Evolutionary conservation across 2,888 invertebrate species (phyloP).

Genomic region (Nudaria mundana): DNA sequence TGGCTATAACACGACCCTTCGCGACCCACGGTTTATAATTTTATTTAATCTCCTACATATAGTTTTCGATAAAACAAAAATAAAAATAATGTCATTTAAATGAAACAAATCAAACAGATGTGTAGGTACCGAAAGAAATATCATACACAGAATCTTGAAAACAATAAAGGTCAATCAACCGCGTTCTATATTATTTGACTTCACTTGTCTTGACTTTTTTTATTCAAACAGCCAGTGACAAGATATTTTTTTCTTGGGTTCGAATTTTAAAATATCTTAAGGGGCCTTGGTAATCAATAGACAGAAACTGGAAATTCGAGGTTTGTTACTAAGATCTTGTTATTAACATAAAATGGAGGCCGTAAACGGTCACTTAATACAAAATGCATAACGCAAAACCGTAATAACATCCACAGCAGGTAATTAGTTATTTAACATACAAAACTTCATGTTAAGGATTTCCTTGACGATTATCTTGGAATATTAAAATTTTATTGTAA

Average conservation of each 20-base stretch:
- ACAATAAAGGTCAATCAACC: constrained; percentile 1
- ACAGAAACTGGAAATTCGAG: constrained; percentile 55
- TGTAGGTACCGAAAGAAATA: not conserved
- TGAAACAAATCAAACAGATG: not conserved
- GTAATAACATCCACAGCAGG: constrained; percentile 11
- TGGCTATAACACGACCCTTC: no score
- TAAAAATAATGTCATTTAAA: not conserved
- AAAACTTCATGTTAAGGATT: constrained; percentile 11
- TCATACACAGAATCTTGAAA: not conserved
- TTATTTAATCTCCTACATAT: no score
- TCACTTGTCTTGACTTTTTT: no score
- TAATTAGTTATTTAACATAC: constrained; percentile 12
- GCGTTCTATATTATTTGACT: not conserved
- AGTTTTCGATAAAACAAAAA: no score
- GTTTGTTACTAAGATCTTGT: no score
- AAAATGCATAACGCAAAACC: no score
- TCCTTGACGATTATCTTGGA: constrained; percentile 6
- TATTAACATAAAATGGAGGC: constrained; percentile 59
- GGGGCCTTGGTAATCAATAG: no score
- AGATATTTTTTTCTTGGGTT: no score
- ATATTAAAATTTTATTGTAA: not conserved
- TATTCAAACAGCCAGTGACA: no score
- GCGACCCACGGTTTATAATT: no score
- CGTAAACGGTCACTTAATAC: constrained; percentile 20
- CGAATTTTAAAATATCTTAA: no score